phyloP scores from a whole-genome alignment of 2,113 vertebrate genomes.

The Zosterops japonicus region DNA sequence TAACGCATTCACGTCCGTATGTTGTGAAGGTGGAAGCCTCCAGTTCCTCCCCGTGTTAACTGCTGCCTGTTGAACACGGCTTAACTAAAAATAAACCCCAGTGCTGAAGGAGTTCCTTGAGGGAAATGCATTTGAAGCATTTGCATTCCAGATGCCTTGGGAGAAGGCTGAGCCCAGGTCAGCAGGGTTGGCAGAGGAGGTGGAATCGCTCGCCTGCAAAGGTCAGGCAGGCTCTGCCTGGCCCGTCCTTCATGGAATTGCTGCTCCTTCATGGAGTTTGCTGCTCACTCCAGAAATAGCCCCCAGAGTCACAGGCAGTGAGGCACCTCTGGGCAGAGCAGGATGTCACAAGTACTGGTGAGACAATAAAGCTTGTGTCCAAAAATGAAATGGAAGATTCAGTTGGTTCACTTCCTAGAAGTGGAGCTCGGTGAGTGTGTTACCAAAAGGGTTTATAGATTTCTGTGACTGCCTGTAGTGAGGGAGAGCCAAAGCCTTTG shows the following conservation, averaged over 20 bases:
- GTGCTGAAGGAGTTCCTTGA: neutral
- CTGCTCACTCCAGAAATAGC: slow-evolving; percentile 19
- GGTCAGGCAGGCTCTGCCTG: neutral
- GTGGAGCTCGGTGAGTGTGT: neutral
- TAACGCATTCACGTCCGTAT: neutral
- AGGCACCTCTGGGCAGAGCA: neutral
- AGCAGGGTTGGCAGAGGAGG: neutral
- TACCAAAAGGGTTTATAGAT: neutral
- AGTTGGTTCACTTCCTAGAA: neutral
- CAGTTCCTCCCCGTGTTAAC: neutral
- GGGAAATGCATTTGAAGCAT: neutral
- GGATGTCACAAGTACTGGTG: neutral
- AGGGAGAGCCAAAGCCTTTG: neutral
- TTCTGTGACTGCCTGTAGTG: neutral
- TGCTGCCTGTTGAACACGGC: neutral
- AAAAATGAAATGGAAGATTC: neutral
- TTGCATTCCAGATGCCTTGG: neutral
- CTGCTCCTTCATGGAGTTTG: neutral
- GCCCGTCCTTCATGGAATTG: neutral
- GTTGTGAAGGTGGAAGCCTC: neutral
- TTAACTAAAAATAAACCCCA: neutral
- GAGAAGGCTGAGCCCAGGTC: neutral
- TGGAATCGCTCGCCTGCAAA: neutral
- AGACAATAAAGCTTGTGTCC: neutral
- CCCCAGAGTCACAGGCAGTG: neutral